Evolutionary conservation across 1,140 invertebrate genomes (phyloP).

Genomic region (Drosophila ananassae): DNA sequence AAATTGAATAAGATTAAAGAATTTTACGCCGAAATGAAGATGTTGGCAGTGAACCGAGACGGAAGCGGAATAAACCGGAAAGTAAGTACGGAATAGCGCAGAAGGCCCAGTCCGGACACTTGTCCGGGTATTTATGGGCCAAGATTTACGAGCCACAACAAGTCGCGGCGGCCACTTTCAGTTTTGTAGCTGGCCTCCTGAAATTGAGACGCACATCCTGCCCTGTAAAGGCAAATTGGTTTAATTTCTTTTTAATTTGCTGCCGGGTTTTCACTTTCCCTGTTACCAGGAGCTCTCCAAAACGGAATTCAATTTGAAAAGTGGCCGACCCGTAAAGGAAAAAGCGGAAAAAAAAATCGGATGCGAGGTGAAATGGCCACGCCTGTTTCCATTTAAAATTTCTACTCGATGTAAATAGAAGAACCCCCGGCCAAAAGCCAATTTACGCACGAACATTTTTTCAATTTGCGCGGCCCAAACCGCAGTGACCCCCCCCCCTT

Average conservation of each 20-base stretch:
- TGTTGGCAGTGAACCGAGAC: constrained; percentile 53
- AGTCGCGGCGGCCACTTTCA: constrained; percentile 42
- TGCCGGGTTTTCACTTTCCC: constrained; percentile 52
- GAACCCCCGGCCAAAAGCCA: constrained; percentile 55
- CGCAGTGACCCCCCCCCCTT: constrained; percentile 53
- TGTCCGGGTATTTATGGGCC: constrained; percentile 74
- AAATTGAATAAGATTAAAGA: constrained; percentile 83
- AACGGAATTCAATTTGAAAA: constrained; percentile 79
- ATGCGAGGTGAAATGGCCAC: constrained; percentile 56
- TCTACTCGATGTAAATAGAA: constrained; percentile 43
- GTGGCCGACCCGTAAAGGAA: constrained; percentile 46
- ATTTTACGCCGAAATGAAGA: constrained; percentile 80
- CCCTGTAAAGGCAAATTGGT: constrained; percentile 68
- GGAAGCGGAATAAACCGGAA: constrained; percentile 13
- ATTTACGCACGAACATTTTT: constrained; percentile 81
- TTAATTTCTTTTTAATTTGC: constrained; percentile 83
- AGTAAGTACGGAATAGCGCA: constrained; percentile 10
- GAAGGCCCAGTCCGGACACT: constrained; percentile 18
- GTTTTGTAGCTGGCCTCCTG: constrained; percentile 19
- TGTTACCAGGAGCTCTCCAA: constrained; percentile 27
- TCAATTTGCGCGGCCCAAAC: constrained; percentile 70
- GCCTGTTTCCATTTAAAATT: constrained; percentile 57
- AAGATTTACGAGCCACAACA: constrained; percentile 81
- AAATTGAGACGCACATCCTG: constrained; percentile 55
- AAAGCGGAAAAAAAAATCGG: constrained; percentile 18